Percentiles rank a stretch among this genome's conserved stretches.
These are phyloP conservation scores for Caenorhabditis inopinata DNA, from an alignment of 1,140 invertebrate species.

Conservation along the genomic window DNA sequence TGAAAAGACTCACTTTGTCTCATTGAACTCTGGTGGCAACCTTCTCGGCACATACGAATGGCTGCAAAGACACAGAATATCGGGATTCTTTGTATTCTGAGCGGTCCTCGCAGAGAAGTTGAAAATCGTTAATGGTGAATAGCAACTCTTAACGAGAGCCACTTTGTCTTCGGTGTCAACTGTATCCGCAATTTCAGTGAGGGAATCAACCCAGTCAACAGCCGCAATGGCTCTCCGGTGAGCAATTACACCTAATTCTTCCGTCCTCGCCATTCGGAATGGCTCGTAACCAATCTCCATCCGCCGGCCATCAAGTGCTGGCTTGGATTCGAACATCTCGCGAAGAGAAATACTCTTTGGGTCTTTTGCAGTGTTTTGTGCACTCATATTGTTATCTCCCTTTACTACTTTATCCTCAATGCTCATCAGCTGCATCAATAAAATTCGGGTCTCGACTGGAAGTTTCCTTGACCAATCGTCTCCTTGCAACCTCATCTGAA, in stretches of 20 bases:
- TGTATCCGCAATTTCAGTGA: conserved; percentile 60
- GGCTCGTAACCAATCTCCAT: conserved; percentile 66
- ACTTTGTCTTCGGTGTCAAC: conserved; percentile 64
- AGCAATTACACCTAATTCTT: conserved; percentile 61
- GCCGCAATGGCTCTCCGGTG: conserved; percentile 64
- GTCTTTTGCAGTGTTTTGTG: conserved; percentile 34
- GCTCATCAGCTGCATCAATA: conserved; percentile 65
- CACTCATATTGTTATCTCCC: conserved; percentile 42
- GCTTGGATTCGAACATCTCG: conserved; percentile 64
- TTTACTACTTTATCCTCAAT: conserved; percentile 64
- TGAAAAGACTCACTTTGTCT: conserved; percentile 57
- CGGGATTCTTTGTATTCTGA: conserved; percentile 65
- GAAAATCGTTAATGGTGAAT: conserved; percentile 65
- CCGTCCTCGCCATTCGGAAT: conserved; percentile 61
- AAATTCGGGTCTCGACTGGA: conserved; percentile 60
- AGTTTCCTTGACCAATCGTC: conserved; percentile 65
- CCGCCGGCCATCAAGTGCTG: conserved; percentile 48
- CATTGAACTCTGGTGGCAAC: conserved; percentile 62
- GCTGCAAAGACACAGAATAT: conserved; percentile 61
- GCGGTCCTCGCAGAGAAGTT: conserved; percentile 65
- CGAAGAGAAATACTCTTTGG: conserved; percentile 55
- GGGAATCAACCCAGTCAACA: conserved; percentile 64
- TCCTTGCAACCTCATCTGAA: conserved; percentile 62
- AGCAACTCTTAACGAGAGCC: conserved; percentile 60
- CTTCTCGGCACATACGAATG: conserved; percentile 62